Conservation (phyloP, 2,888 invertebrate genomes). For the Drosophila meridiana region DNA sequence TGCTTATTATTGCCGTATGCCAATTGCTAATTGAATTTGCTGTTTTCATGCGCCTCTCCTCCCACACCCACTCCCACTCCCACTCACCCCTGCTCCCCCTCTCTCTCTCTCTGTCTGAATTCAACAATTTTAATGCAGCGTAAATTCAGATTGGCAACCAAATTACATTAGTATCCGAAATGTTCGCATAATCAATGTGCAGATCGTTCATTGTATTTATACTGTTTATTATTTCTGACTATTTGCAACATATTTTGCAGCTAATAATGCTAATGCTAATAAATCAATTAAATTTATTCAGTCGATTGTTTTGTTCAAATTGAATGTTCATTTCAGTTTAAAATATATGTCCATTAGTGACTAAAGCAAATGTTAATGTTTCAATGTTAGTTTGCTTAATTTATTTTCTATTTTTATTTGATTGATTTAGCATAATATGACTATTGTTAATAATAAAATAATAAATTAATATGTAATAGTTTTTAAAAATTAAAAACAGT, state of each 20-base stretch:
- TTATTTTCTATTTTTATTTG: too few species aligned
- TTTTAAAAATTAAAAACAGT: too few species aligned
- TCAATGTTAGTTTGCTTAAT: too few species aligned
- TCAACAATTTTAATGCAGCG: slow-evolving; percentile 58
- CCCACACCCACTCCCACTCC: not conserved
- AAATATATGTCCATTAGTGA: not conserved
- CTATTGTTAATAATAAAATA: too few species aligned
- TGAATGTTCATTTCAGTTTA: not conserved
- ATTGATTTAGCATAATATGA: too few species aligned
- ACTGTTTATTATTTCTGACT: slow-evolving; percentile 12
- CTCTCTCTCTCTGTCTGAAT: slow-evolving; percentile 23
- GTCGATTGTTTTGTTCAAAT: not conserved
- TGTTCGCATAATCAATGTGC: slow-evolving; percentile 34
- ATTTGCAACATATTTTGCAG: slow-evolving; percentile 9
- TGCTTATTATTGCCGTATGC: slow-evolving; percentile 60
- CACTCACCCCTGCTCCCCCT: not conserved
- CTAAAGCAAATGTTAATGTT: not conserved
- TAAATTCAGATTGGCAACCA: slow-evolving; percentile 37
- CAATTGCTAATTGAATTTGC: slow-evolving; percentile 74
- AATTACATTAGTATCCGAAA: slow-evolving; percentile 35
- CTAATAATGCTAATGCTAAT: slow-evolving; percentile 4
- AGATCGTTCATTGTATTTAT: slow-evolving; percentile 10
- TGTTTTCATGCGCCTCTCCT: slow-evolving; percentile 24
- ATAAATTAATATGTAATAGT: too few species aligned
- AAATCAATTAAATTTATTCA: slow-evolving; percentile 22